Evolutionary conservation across 1,140 invertebrate species (phyloP).

Genomic region (Drosophila sulfurigaster): DNA sequence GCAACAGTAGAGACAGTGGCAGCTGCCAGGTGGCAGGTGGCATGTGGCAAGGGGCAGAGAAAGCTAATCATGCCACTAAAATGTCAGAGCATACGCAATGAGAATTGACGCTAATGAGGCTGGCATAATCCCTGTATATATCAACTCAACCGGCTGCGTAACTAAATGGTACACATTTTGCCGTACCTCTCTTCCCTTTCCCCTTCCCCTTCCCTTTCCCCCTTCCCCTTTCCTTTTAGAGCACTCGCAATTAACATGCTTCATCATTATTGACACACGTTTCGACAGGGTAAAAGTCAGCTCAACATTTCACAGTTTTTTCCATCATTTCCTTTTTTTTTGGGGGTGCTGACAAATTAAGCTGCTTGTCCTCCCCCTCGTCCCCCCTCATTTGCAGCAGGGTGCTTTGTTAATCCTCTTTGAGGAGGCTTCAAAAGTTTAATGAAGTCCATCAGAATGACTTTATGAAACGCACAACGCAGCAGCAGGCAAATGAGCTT

Average conservation of each 20-base stretch:
- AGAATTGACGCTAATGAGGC: slow-evolving; percentile 76
- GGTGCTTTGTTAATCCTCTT: slow-evolving; percentile 25
- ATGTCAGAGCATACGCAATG: slow-evolving; percentile 58
- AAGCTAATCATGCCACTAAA: slow-evolving; percentile 72
- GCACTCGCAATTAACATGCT: slow-evolving; percentile 65
- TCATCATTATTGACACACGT: slow-evolving; percentile 74
- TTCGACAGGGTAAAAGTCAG: slow-evolving; percentile 15
- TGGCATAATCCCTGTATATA: slow-evolving; percentile 49
- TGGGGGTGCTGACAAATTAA: slow-evolving; percentile 64
- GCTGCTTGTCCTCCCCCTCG: slow-evolving; percentile 26
- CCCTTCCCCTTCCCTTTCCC: background rate
- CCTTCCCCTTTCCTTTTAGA: background rate
- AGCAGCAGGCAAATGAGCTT: slow-evolving; percentile 12
- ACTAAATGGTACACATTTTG: slow-evolving; percentile 5
- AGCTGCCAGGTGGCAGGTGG: background rate
- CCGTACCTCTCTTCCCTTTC: background rate
- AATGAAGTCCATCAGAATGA: slow-evolving; percentile 36
- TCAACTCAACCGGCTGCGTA: slow-evolving; percentile 9
- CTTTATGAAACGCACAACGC: slow-evolving; percentile 6
- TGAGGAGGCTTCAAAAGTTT: slow-evolving; percentile 40
- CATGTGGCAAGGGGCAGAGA: background rate
- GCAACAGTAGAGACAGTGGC: background rate
- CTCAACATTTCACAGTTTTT: slow-evolving; percentile 42
- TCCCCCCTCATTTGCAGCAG: background rate
- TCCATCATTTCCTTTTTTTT: slow-evolving; percentile 20